These are phyloP conservation scores for Fistularia commersonii DNA, from an alignment of 2,797 vertebrate species.

Conservation along the genomic window DNA sequence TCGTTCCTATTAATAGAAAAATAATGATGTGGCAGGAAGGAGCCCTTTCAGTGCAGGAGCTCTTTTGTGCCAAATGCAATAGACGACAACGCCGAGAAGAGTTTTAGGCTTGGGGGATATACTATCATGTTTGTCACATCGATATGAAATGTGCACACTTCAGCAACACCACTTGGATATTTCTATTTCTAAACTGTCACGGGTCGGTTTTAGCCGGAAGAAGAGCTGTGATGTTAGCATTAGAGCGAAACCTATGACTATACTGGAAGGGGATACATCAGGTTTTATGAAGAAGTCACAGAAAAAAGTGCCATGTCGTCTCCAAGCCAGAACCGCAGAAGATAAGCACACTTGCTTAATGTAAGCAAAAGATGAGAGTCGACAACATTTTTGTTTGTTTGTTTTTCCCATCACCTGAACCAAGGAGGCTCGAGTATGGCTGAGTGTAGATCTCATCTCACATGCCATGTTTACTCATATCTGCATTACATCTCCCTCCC, in stretches of 20 bases:
- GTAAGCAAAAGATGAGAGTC: slow-evolving; percentile 63
- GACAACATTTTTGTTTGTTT: too few relatives aligned
- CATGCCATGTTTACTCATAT: slow-evolving; percentile 14
- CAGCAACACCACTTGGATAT: slow-evolving; percentile 10
- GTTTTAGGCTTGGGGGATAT: slow-evolving; percentile 29
- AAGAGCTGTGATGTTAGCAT: slow-evolving; percentile 28
- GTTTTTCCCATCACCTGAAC: slow-evolving; percentile 39
- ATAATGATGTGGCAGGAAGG: slow-evolving; percentile 12
- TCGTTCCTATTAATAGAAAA: slow-evolving; percentile 2
- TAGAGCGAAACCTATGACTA: slow-evolving; percentile 37
- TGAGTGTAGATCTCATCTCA: slow-evolving; percentile 29
- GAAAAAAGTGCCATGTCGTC: slow-evolving; percentile 58
- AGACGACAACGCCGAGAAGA: slow-evolving; percentile 30
- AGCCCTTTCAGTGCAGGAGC: slow-evolving; percentile 27
- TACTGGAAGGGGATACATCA: slow-evolving; percentile 45
- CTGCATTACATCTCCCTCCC: slow-evolving; percentile 16
- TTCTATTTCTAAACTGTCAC: slow-evolving; percentile 24
- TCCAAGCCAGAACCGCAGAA: slow-evolving; percentile 48
- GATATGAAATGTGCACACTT: slow-evolving; percentile 37
- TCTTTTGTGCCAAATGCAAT: slow-evolving; percentile 37
- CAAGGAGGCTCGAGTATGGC: slow-evolving; percentile 34
- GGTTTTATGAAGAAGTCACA: slow-evolving; percentile 46
- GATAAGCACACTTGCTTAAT: slow-evolving; percentile 61
- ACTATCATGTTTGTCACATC: slow-evolving; percentile 25
- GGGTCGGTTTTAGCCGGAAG: slow-evolving; percentile 24